Evolutionary conservation across 2,113 vertebrate species (phyloP).

Genomic region (Seriola dumerili): DNA sequence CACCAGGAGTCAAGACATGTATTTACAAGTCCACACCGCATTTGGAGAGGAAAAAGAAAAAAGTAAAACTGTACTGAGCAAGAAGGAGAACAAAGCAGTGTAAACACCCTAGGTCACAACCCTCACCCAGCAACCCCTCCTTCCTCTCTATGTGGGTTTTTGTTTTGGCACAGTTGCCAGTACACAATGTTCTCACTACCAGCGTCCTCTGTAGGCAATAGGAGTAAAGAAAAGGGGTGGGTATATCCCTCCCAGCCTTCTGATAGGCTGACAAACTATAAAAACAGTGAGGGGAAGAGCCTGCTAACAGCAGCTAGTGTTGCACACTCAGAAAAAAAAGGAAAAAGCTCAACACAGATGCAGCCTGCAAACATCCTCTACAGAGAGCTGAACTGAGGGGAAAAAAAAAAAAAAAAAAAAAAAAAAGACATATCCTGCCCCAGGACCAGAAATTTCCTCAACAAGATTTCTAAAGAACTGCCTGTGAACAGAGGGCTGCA

Average conservation of each 20-base stretch:
- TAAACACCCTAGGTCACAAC: slow-evolving; percentile 79
- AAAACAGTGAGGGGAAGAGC: slow-evolving; percentile 74
- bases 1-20: slow-evolving; percentile 37
- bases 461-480: slow-evolving; percentile 24
- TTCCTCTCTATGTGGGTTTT: slow-evolving; percentile 65
- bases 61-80: slow-evolving; percentile 20
- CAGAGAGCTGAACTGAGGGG: background rate
- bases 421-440: background rate
- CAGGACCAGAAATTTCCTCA: slow-evolving; percentile 12
- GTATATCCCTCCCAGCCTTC: slow-evolving; percentile 29
- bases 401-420: slow-evolving; percentile 3
- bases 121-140: slow-evolving; percentile 57
- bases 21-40: slow-evolving; percentile 41
- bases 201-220: slow-evolving; percentile 70
- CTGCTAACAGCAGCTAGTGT: slow-evolving; percentile 42
- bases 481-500: background rate
- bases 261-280: slow-evolving; percentile 75
- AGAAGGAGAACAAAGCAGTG: slow-evolving; percentile 69
- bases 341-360: slow-evolving; percentile 28
- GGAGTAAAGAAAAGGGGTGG: slow-evolving; percentile 66
- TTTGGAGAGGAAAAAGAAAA: slow-evolving; percentile 25
- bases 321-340: slow-evolving; percentile 12
- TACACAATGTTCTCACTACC: slow-evolving; percentile 82
- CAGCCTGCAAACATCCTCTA: slow-evolving; percentile 41
- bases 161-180: slow-evolving; percentile 81